Base-by-base conservation (phyloP, 2,797 vertebrate species). In the Epinephelus awoara region DNA sequence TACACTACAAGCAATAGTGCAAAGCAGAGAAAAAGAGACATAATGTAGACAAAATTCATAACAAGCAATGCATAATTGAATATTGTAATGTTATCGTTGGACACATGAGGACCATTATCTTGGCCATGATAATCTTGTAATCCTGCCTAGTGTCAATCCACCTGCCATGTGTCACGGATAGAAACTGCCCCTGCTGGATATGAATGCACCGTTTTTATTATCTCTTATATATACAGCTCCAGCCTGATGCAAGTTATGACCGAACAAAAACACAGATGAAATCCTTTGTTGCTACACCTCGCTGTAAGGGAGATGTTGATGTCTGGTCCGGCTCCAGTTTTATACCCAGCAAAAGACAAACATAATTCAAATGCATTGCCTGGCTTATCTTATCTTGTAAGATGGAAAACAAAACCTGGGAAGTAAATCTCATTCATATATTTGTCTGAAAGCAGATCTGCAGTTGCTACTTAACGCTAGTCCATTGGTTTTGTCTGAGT, bases 401-500 rank as follows among this genome's bases (percentile, higher is more conserved):
- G 75, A 88, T 79, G 42, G 71, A 77, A 88, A 83, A 90, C 74
- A 80, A 86, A 88, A 76, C 79, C 75, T 54, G 1, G 5, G 59
- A 63, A 82, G 74, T 83, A 85, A 89, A 90, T 84, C 78, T 80
- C 75, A 76, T 89, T 88, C 85, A 83, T 79, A 71, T 83, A 86
- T 91, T 92, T 91, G 66, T 85, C 89, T 84, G 85, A 88, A 88
- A 86, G 72, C 75, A 84, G 70, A 89, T 88, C 82, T 82, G 70
- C 79, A 79, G 82, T 85, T 83, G 89, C 91, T 93, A 90, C 89
- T 94, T 91, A 94, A 91, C 88, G 38, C 85, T 64, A 88, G 88
- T 90, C 83, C 83, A 90, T 92, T 83, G 87, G 87, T 94, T 94
- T 93, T 93, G 86, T 93, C 89, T 88, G 91, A 92, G 83, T 91